phyloP scores from a whole-genome alignment of 1,140 invertebrate species.

The Listronotus bonariensis region DNA sequence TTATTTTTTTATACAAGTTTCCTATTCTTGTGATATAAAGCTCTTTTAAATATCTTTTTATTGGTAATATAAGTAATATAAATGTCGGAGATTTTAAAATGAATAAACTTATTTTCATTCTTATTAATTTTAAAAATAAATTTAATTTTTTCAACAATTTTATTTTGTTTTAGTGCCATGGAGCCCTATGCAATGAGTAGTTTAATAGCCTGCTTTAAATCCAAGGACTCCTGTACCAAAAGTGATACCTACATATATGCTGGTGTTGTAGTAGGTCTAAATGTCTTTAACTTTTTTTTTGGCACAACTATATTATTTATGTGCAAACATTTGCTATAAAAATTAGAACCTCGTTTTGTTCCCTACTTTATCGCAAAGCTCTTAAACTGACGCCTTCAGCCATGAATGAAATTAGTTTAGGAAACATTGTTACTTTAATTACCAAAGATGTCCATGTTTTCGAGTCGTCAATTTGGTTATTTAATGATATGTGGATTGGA shows the following conservation, averaged over 20 bases:
- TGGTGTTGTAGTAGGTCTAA: slow-evolving; percentile 10
- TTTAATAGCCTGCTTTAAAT: slow-evolving; percentile 50
- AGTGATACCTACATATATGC: slow-evolving; percentile 34
- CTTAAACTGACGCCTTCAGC: slow-evolving; percentile 72
- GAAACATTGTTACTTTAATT: slow-evolving; percentile 83
- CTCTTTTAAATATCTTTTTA: too few relatives aligned
- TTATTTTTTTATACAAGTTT: too few relatives aligned
- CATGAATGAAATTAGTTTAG: slow-evolving; percentile 78
- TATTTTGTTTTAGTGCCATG: slow-evolving; percentile 25
- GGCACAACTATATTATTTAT: slow-evolving; percentile 78
- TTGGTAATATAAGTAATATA: too few relatives aligned
- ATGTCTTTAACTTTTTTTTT: slow-evolving; percentile 23
- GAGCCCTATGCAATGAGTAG: slow-evolving; percentile 38
- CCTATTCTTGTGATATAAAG: too few relatives aligned
- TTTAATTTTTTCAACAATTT: too few relatives aligned
- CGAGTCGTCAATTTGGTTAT: slow-evolving; percentile 68
- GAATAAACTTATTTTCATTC: too few relatives aligned
- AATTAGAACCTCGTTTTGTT: slow-evolving; percentile 76
- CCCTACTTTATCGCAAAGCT: slow-evolving; percentile 82
- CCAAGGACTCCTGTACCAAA: slow-evolving; percentile 46
- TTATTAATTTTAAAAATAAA: slow-evolving; percentile 1
- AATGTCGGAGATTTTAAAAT: too few relatives aligned
- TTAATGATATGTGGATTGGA: slow-evolving; percentile 80
- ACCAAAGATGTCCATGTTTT: slow-evolving; percentile 85
- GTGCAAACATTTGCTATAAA: slow-evolving; percentile 76